Conservation (phyloP, 2,113 vertebrate genomes). For the Alces alces region DNA sequence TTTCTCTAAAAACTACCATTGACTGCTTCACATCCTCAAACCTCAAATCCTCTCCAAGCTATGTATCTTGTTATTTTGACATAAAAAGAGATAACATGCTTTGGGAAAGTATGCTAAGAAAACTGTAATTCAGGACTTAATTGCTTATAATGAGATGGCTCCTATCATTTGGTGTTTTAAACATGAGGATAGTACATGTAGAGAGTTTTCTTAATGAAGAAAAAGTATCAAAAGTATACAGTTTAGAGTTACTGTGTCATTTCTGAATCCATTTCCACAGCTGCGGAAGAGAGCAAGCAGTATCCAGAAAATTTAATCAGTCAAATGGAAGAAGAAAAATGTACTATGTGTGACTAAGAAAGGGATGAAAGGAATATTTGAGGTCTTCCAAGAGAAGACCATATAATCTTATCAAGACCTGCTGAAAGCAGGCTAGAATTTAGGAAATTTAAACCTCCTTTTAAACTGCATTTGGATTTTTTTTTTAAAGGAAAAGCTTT, state of each 20-base stretch:
- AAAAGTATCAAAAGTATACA: neutral
- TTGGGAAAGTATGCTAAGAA: neutral
- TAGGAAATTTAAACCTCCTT: neutral
- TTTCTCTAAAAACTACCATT: neutral
- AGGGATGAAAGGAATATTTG: neutral
- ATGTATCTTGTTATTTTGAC: neutral
- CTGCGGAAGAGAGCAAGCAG: neutral
- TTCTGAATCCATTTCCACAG: neutral
- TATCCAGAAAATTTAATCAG: neutral
- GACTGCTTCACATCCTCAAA: neutral
- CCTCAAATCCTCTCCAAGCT: neutral
- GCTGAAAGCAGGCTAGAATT: neutral
- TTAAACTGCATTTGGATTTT: neutral
- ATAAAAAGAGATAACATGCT: neutral
- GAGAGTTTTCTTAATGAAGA: neutral
- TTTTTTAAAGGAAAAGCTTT: neutral
- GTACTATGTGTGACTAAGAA: neutral
- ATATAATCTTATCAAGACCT: neutral
- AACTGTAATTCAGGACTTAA: neutral
- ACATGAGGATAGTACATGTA: neutral
- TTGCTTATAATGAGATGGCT: neutral
- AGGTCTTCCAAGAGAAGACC: neutral
- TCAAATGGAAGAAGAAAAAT: neutral
- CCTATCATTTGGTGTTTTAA: neutral
- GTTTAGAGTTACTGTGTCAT: neutral